These are phyloP conservation scores for Drosophila parthenogenetica DNA, from an alignment of 2,888 invertebrate genomes.

Conservation along the genomic window DNA sequence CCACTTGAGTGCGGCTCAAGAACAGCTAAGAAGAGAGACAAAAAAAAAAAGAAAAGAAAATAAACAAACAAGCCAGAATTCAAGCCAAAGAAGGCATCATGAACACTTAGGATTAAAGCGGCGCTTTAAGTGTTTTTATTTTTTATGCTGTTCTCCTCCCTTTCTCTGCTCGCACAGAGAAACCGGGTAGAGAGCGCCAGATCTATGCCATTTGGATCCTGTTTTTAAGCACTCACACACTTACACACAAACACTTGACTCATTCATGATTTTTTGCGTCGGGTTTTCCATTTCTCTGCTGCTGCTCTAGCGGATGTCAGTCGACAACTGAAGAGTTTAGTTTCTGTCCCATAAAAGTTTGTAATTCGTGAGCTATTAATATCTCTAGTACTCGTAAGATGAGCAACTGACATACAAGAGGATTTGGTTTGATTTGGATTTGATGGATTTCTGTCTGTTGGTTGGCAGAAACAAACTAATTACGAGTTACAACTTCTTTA, in stretches of 20 bases:
- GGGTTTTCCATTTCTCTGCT: conserved; percentile 32
- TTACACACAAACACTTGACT: conserved; percentile 55
- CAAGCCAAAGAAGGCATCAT: conserved; percentile 27
- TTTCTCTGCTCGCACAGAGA: conserved; percentile 6
- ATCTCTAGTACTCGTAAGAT: background rate
- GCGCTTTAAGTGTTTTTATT: conserved; percentile 75
- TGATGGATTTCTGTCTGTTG: background rate
- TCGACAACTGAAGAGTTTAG: conserved; percentile 18
- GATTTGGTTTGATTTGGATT: background rate
- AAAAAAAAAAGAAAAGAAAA: conserved; percentile 24
- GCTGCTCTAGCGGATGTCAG: conserved; percentile 43
- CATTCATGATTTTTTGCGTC: conserved; percentile 60
- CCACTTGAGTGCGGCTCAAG: conserved; percentile 71
- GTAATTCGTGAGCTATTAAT: conserved; percentile 11
- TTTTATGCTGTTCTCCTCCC: conserved; percentile 27
- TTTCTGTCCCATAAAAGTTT: conserved; percentile 25
- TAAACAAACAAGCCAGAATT: conserved; percentile 39
- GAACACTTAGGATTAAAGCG: conserved; percentile 72
- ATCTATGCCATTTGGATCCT: conserved; percentile 53
- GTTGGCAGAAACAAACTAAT: background rate
- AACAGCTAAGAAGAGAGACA: conserved; percentile 35
- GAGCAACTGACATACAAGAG: background rate
- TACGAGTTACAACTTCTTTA: background rate
- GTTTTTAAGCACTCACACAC: conserved; percentile 37
- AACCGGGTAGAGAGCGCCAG: conserved; percentile 55